Conservation (phyloP, 2,888 invertebrate species). For the Athalia cordata region DNA sequence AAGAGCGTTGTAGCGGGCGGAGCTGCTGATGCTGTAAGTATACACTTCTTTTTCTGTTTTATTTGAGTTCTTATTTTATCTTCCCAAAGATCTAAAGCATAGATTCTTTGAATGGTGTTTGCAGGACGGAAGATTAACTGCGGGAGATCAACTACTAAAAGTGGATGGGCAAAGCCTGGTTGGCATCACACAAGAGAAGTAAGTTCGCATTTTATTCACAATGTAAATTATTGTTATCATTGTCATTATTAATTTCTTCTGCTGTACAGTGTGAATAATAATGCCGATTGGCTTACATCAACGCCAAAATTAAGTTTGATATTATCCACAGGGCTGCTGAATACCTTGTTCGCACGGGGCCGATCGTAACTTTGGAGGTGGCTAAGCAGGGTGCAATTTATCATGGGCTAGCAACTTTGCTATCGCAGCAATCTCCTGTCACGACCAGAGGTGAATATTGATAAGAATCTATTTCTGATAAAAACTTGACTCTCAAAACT, state of each 20-base stretch:
- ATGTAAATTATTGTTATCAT: background rate
- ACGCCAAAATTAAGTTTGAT: background rate
- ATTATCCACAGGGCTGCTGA: conserved; percentile 87
- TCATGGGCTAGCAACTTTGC: conserved; percentile 94
- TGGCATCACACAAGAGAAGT: conserved; percentile 84
- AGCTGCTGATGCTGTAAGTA: conserved; percentile 85
- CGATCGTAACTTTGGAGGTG: conserved; percentile 94
- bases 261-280: conserved; percentile 23
- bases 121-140: conserved; percentile 93
- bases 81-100: background rate
- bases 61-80: conserved; percentile 37
- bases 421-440: conserved; percentile 93
- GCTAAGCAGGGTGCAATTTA: conserved; percentile 98
- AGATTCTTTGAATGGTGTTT: conserved; percentile 52
- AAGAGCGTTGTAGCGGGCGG: conserved; percentile 98
- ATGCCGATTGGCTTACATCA: background rate
- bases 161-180: conserved; percentile 97
- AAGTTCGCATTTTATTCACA: conserved; percentile 49
- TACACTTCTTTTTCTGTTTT: background rate
- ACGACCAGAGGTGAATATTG: conserved; percentile 80
- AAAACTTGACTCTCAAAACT: background rate
- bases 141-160: conserved; percentile 96
- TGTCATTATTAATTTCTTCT: background rate
- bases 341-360: conserved; percentile 94
- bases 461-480: background rate